Conservation (phyloP, 92 coral and sea anemone genomes). For the Metridium senile region DNA sequence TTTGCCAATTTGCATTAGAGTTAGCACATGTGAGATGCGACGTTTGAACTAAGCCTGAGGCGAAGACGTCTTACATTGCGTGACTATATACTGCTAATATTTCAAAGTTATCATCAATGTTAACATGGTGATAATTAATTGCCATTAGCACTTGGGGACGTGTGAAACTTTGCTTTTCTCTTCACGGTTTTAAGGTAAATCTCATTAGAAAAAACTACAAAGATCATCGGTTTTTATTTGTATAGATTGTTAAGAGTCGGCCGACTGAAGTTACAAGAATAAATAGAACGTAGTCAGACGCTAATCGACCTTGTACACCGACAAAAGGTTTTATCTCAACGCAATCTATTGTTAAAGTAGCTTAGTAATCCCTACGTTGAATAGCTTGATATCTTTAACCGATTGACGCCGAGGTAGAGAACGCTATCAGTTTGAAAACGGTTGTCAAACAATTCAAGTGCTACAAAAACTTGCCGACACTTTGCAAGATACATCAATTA, state of each 20-base stretch:
- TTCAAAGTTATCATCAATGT: slow-evolving; percentile 1
- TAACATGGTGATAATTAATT: slow-evolving; percentile 9
- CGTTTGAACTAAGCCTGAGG: too few relatives aligned
- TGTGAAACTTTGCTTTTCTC: neutral
- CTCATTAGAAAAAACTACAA: neutral
- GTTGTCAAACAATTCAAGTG: neutral
- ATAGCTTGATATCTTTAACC: neutral
- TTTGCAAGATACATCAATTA: neutral
- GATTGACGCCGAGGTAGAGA: neutral
- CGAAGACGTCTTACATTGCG: neutral
- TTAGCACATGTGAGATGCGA: too few relatives aligned
- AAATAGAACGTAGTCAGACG: slow-evolving; percentile 1
- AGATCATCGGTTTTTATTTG: neutral
- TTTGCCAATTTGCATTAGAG: too few relatives aligned
- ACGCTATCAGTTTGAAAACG: neutral
- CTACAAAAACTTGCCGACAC: slow-evolving; percentile 19
- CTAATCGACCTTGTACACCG: slow-evolving; percentile 17
- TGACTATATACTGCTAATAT: neutral
- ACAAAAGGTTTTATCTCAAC: slow-evolving; percentile 14
- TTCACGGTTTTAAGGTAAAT: neutral
- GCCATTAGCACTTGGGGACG: slow-evolving; percentile 4
- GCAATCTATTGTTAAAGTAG: neutral
- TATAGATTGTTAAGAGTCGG: neutral
- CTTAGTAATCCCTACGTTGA: slow-evolving; percentile 10
- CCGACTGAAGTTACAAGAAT: neutral